These are phyloP conservation scores for Tinea pellionella DNA, from an alignment of 2,888 invertebrate species.

Conservation along the genomic window DNA sequence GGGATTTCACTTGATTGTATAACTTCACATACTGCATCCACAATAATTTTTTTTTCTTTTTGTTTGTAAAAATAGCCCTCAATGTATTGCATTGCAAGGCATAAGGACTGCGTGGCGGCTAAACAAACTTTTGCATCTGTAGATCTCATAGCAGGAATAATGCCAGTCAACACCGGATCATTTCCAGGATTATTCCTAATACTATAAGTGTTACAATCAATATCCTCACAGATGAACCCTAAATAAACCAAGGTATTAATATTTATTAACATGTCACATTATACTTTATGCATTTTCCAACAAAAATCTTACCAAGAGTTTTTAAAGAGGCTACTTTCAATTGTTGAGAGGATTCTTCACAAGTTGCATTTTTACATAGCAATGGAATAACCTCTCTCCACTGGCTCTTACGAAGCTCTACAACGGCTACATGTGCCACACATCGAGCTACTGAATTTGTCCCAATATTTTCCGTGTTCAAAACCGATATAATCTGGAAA, in stretches of 20 bases:
- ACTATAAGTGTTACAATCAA: constrained; percentile 89
- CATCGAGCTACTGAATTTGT: constrained; percentile 99
- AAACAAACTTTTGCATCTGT: constrained; percentile 94
- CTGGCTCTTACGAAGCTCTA: constrained; percentile 90
- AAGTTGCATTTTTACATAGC: constrained; percentile 92
- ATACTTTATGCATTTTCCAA: no score
- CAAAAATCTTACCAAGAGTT: constrained; percentile 81
- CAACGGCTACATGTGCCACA: constrained; percentile 97
- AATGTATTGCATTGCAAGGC: constrained; percentile 98
- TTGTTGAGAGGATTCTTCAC: constrained; percentile 87
- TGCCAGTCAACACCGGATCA: constrained; percentile 97
- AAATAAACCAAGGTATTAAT: no score
- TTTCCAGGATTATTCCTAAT: no score
- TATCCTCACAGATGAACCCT: constrained; percentile 97
- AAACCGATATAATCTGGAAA: constrained; percentile 85
- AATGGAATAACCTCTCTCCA: constrained; percentile 93
- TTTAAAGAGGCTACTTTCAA: constrained; percentile 97
- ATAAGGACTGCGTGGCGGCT: constrained; percentile 95
- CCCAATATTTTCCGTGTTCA: constrained; percentile 95
- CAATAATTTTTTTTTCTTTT: constrained; percentile 97
- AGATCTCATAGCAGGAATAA: constrained; percentile 98
- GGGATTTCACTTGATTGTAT: constrained; percentile 93
- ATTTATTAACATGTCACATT: no score
- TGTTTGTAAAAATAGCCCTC: constrained; percentile 98
- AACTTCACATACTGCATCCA: constrained; percentile 99